phyloP scores from a whole-genome alignment of 1,140 invertebrate species.

The Mya arenaria region DNA sequence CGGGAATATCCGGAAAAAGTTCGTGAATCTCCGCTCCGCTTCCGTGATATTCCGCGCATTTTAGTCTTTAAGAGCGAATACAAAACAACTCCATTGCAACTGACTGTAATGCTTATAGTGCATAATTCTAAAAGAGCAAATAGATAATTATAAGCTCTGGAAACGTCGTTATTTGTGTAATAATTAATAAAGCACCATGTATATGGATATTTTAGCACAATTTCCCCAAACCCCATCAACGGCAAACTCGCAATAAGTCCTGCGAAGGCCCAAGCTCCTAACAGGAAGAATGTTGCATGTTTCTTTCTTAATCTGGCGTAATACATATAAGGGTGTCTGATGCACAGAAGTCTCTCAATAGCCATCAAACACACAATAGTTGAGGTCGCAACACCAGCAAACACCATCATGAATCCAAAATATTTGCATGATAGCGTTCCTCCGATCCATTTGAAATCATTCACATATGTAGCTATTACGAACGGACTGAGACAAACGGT shows the following conservation, averaged over 20 bases:
- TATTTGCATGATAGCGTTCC: constrained; percentile 75
- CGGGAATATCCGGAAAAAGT: constrained; percentile 68
- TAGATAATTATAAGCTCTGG: constrained; percentile 73
- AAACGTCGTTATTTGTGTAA: constrained; percentile 63
- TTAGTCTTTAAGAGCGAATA: constrained; percentile 72
- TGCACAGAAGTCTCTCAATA: constrained; percentile 79
- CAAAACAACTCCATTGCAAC: constrained; percentile 77
- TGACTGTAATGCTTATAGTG: constrained; percentile 72
- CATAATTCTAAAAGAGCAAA: constrained; percentile 73
- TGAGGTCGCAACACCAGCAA: constrained; percentile 79
- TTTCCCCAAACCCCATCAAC: constrained; percentile 78
- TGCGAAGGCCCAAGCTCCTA: constrained; percentile 75
- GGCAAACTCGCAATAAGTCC: constrained; percentile 77
- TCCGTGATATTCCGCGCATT: constrained; percentile 62
- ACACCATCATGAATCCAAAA: constrained; percentile 80
- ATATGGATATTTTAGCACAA: constrained; percentile 75
- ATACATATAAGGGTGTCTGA: constrained; percentile 80
- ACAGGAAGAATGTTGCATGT: constrained; percentile 74
- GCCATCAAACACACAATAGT: constrained; percentile 81
- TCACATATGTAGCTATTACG: constrained; percentile 73
- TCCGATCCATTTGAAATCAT: constrained; percentile 68
- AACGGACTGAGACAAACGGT: constrained; percentile 71
- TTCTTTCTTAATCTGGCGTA: constrained; percentile 75
- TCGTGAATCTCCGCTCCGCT: constrained; percentile 58
- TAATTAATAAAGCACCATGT: constrained; percentile 82